phyloP scores from a whole-genome alignment of 2,888 invertebrate genomes.

The Schrankia costaestrigalis region DNA sequence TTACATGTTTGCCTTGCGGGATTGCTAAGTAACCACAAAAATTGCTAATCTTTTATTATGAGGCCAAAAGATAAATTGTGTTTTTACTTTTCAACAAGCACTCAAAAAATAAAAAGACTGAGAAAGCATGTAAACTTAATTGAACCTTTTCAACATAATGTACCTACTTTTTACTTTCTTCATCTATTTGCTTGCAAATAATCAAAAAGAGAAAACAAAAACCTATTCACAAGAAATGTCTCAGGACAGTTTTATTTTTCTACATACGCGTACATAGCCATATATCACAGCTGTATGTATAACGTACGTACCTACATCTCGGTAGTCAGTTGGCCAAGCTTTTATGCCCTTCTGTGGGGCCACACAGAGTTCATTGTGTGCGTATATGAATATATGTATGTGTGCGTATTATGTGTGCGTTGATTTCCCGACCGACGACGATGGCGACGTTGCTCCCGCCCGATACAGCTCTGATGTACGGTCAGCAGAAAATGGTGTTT shows the following conservation, averaged over 20 bases:
- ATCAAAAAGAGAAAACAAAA: no score
- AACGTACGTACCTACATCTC: conserved; percentile 45
- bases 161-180: no score
- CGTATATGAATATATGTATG: conserved; percentile 29
- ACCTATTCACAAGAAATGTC: no score
- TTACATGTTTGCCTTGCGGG: no score
- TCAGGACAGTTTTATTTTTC: conserved; percentile 14
- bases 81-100: no score
- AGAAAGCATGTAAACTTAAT: no score
- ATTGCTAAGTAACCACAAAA: no score
- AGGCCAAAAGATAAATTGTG: no score
- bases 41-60: no score
- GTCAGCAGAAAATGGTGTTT: conserved; percentile 36
- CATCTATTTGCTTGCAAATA: no score
- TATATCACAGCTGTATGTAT: conserved; percentile 32
- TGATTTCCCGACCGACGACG: conserved; percentile 72
- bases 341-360: conserved; percentile 59
- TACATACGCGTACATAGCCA: conserved; percentile 22
- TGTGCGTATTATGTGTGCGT: conserved; percentile 68
- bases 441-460: conserved; percentile 50
- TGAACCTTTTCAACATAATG: no score
- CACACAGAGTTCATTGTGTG: conserved; percentile 27
- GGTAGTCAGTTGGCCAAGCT: conserved; percentile 74
- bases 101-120: no score
- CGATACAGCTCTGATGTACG: conserved; percentile 43